phyloP scores from a whole-genome alignment of 2,113 vertebrate species.

The Melanerpes aurifrons region DNA sequence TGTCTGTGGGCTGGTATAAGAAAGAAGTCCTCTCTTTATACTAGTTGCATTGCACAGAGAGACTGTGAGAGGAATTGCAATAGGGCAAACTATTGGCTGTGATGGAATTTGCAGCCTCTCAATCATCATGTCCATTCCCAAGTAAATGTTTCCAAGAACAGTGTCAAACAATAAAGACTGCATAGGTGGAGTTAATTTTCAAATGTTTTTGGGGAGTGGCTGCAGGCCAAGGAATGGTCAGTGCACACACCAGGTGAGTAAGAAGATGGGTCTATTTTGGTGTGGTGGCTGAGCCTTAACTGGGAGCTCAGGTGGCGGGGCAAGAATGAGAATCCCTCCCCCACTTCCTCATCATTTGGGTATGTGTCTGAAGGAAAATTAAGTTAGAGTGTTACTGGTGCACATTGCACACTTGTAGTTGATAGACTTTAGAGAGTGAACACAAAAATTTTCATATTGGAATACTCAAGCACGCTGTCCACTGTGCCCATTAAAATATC shows the following conservation, averaged over 20 bases:
- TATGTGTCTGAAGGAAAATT: background rate
- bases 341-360: background rate
- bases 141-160: background rate
- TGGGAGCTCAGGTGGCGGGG: too few species aligned
- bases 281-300: too few species aligned
- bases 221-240: background rate
- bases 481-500: background rate
- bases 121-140: background rate
- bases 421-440: background rate
- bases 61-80: background rate
- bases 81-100: background rate
- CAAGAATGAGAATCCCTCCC: too few species aligned
- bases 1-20: background rate
- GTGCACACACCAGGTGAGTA: accelerated
- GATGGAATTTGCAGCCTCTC: background rate
- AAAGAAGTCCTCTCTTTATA: background rate
- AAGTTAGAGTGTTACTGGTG: background rate
- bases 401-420: background rate
- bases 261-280: background rate
- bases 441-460: background rate
- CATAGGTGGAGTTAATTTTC: background rate
- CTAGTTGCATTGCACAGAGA: background rate
- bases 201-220: background rate
- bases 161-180: background rate
- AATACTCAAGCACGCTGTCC: background rate